Evolutionary conservation across 1,140 invertebrate genomes (phyloP), one percentile per base, ranked within the genome.

Genomic region (Dendrolimus punctatus): DNA sequence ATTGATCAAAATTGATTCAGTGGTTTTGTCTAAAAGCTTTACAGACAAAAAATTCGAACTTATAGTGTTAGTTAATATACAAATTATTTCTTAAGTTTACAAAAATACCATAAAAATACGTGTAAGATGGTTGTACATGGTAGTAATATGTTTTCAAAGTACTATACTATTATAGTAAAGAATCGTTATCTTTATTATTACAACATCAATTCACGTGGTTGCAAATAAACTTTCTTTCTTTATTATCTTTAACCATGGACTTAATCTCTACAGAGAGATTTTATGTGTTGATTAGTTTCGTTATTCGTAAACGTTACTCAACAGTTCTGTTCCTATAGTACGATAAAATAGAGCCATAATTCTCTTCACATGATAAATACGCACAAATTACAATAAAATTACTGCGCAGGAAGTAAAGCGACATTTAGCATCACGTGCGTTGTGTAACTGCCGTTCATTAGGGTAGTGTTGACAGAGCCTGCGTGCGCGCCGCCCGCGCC

Each of bases 351-450:
- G 51, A 73, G 66, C 61, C 49, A 71, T 76, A 72, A 67, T 76
- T 84, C 70, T 75, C 61, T 49, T 84, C 60, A 80, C 79, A 85
- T 80, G 76, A 85, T 73, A 85, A 85, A 81, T 81, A 79, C 72
- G 75, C 78, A 85, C 80, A 85, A 85, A 83, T 83, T 82, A 83
- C 73, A 61, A 68, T 75, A 69, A 76, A 81, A 81, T 83, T 80
- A 84, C 71, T 60, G 53, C 23, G 40, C 68, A 72, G 76, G 75
- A 80, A 80, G 73, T 60, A 62, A 64, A 73, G 70, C 68, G 80
- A 78, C 74, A 79, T 80, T 81, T 80, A 73, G 69, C 54, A 73
- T 78, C 75, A 76, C 76, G 80, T 79, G 81, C 76, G 77, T 83
- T 78, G 74, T 76, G 61, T 80, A 80, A 84, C 71, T 71, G 78